A percentile compares a stretch with the other conserved stretches of the same genome.
phyloP scores from a whole-genome alignment of 2,113 vertebrate genomes.

The Hypomesus transpacificus region DNA sequence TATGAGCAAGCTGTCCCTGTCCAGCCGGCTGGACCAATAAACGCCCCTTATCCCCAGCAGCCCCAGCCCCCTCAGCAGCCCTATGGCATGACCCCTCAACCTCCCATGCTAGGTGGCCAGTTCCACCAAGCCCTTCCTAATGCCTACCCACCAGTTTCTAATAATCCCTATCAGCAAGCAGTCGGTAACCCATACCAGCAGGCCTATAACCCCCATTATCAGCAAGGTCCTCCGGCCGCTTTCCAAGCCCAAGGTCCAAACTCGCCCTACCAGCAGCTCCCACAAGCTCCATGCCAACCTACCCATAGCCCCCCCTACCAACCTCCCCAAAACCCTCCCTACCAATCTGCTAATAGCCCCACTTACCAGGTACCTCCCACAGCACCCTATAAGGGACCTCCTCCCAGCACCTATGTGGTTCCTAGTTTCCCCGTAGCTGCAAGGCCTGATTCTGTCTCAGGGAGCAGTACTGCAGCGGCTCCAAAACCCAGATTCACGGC shows the following conservation, averaged over 20 bases:
- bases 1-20: constrained; percentile 56
- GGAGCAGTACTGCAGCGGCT: constrained; percentile 71
- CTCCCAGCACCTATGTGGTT: constrained; percentile 61
- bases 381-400: constrained; percentile 62
- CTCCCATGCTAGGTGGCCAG: constrained; percentile 64
- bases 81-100: constrained; percentile 71
- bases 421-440: constrained; percentile 70
- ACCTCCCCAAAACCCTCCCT: constrained; percentile 47
- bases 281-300: constrained; percentile 49
- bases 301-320: constrained; percentile 57
- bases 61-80: constrained; percentile 67
- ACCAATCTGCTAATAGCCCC: constrained; percentile 62
- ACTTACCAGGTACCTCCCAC: constrained; percentile 59
- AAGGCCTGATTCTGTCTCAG: constrained; percentile 72
- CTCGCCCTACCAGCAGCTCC: constrained; percentile 62
- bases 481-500: constrained; percentile 95
- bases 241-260: constrained; percentile 51
- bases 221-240: constrained; percentile 19
- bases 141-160: constrained; percentile 50
- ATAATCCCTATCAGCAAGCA: constrained; percentile 56
- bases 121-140: constrained; percentile 67
- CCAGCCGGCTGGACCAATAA: constrained; percentile 68
- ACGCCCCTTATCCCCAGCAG: constrained; percentile 62
- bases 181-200: constrained; percentile 55
- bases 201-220: constrained; percentile 13